Evolutionary conservation across 2,888 invertebrate species (phyloP), one percentile per base, ranked within the genome.

Genomic region (Drosophila longiperda): DNA sequence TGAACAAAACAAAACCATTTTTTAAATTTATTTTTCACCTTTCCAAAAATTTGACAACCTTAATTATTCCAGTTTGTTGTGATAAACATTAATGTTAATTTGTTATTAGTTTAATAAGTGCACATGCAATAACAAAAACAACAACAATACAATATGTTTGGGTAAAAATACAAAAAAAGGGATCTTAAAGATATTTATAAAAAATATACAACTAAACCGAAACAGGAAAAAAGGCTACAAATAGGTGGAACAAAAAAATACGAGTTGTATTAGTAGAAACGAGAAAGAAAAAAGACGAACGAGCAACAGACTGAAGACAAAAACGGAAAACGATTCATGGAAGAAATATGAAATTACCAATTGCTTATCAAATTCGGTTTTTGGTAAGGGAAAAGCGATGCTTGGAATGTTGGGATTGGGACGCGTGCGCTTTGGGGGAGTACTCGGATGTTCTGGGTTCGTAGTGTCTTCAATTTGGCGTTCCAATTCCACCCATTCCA

Each of bases 111-210:
- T 66, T 23, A 45, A 23, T 49, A 26, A 23, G 59, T 78, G 80
- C 69, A 58, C 89, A 87, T 89, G 87, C 87, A 87, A 80, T 81
- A 89, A 87, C 90, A 87, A 79, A 82, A 90, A 90, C 87, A 87
- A 89, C 87, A 87, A 89, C 87, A 87, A 81, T 78, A 77, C 74
- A 82, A 80, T 58, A 70, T 53, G 20, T 49, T 38, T 12, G 45
- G 34, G 8, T 17, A 62, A 63, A 26, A 45, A 62, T 49, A 38
- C 33, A 40, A 36, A 23, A 34, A 29, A 26, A 49, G 9, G 33
- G 36, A 9, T 1, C 20, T 32, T 55, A 49, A 64, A 34, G 63
- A 48, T 12, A 8, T 23, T 49, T 29, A 55, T 23, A 53, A 6
- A 59, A 12, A 40, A 57, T 12, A 40, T 34, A 48, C 40, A 62